A percentile compares a stretch with the other conserved stretches of the same genome.
phyloP scores from a whole-genome alignment of 2,888 invertebrate species.

The Oasisia sp. region DNA sequence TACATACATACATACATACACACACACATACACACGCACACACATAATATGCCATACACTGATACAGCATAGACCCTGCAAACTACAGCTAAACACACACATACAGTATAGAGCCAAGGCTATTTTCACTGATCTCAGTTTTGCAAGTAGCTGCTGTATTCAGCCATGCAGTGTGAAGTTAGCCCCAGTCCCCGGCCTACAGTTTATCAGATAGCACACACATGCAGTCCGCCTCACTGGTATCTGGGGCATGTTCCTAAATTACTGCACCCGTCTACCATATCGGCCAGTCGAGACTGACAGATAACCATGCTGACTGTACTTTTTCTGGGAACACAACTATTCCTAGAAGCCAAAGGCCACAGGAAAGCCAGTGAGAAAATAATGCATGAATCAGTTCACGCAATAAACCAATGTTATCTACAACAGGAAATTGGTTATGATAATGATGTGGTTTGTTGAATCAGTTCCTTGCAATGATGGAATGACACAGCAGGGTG shows the following conservation, averaged over 20 bases:
- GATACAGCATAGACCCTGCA: too few species aligned
- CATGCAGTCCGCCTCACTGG: neutral
- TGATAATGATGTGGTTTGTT: neutral
- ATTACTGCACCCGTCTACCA: neutral
- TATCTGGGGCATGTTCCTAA: slow-evolving; percentile 9
- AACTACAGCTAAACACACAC: neutral
- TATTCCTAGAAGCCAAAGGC: neutral
- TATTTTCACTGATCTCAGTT: neutral
- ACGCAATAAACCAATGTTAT: neutral
- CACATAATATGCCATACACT: too few species aligned
- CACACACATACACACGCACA: too few species aligned
- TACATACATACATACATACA: too few species aligned
- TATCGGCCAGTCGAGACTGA: neutral
- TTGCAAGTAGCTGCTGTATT: neutral
- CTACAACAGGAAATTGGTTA: neutral
- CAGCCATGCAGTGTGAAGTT: neutral
- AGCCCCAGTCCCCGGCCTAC: neutral
- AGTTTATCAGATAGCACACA: neutral
- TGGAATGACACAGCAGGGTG: neutral
- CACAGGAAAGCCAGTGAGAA: neutral
- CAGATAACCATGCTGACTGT: neutral
- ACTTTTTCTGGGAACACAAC: neutral
- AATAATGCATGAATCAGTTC: neutral
- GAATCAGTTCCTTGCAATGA: neutral
- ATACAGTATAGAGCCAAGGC: neutral